Percentiles rank a stretch among this genome's conserved stretches.
These are phyloP conservation scores for Tupaia chinensis DNA, from an alignment of 2,113 vertebrate species.

Conservation along the genomic window DNA sequence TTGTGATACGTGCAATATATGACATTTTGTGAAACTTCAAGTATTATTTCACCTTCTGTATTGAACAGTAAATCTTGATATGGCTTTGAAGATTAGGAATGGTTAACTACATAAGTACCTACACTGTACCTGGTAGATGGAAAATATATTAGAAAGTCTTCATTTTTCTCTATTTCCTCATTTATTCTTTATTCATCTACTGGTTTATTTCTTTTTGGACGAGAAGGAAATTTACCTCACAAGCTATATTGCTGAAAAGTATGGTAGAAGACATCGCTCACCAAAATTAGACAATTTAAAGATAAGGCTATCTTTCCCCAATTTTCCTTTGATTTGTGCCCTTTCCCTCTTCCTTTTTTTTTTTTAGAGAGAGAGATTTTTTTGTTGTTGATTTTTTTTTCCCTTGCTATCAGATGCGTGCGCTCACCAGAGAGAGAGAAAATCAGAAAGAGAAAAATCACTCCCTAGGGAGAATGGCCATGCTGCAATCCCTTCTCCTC, in stretches of 20 bases:
- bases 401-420: no score
- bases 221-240: constrained; percentile 43
- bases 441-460: no score
- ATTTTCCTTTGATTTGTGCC: constrained; percentile 54
- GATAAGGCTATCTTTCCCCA: background rate
- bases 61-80: constrained; percentile 60
- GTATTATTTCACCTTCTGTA: constrained; percentile 64
- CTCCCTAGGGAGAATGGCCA: no score
- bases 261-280: constrained; percentile 58
- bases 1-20: constrained; percentile 47
- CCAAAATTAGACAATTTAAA: constrained; percentile 66
- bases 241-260: constrained; percentile 33
- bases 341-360: background rate
- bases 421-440: no score
- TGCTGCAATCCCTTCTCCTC: no score
- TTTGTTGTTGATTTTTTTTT: no score
- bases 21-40: constrained; percentile 46
- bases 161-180: constrained; percentile 35
- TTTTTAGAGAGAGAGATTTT: no score
- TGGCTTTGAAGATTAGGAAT: background rate
- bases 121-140: background rate
- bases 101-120: constrained; percentile 1
- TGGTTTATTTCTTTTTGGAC: constrained; percentile 55
- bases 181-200: constrained; percentile 49
- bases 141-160: constrained; percentile 44